Evolutionary conservation across 2,113 vertebrate genomes (phyloP), one percentile per base, ranked within the genome.

Genomic region (Cephalopholis sonnerati): DNA sequence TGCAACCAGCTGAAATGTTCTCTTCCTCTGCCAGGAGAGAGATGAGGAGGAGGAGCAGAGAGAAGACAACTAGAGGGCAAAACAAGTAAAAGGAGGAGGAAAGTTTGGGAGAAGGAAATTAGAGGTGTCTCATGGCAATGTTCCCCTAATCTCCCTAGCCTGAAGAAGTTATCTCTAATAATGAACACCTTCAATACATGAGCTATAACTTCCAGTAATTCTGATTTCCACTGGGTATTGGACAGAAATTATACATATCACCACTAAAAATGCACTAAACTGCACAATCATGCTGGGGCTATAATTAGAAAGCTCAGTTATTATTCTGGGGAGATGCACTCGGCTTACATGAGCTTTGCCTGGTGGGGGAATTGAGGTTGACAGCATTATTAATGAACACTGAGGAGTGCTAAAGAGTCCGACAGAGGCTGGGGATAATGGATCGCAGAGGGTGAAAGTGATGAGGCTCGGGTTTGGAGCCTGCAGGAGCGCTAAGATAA

Each of bases 381-480:
- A 83, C 77, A 82, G 70, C 4, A 48, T 76, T 84, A 79, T 82
- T 84, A 84, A 89, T 84, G 78, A 77, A 74, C 8, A 16, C 77
- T 63, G 66, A 81, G 59, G 13, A 55, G 77, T 20, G 61, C 70
- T 86, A 29, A 81, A 59, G 77, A 59, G 66, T 58, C 9, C 41
- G 78, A 82, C 78, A 54, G 78, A 44, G 74, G 50, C 51, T 22
- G 57, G 18, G 72, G 48, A 48, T 62, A 41, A 79, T 51, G 61
- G 55, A 82, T 62, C 39, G 58, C 65, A 66, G 69, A 32, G 27
- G 50, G 22, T 36, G 53, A 72, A 55, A 75, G 61, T 27, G 71
- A 85, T 70, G 64, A 57, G 27, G 24, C 65, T 55, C 8, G 13
- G 7, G 27, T 69, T 27, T 41, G 9, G 8, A 50, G 36, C 11